A percentile compares a stretch with the other conserved stretches of the same genome.
Evolutionary conservation across 1,140 invertebrate species (phyloP).

Genomic region (Drosophila murphyi): DNA sequence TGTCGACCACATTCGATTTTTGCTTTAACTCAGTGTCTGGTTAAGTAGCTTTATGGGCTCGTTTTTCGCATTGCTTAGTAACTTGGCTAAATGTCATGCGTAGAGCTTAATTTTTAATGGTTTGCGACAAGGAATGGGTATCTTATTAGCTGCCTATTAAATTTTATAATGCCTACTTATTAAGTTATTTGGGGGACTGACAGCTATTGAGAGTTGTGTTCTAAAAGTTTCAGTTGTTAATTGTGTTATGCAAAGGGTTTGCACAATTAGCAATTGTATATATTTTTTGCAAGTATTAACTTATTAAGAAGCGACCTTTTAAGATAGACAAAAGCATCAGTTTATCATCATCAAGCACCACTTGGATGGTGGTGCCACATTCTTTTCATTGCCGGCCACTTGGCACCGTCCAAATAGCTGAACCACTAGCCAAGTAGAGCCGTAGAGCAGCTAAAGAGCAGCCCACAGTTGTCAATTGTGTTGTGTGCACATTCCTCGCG

Average conservation of each 20-base stretch:
- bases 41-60: background rate
- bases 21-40: background rate
- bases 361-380: constrained; percentile 38
- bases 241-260: no score
- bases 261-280: no score
- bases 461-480: constrained; percentile 40
- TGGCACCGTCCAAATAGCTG: constrained; percentile 57
- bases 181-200: constrained; percentile 18
- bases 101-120: constrained; percentile 5
- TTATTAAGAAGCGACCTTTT: no score
- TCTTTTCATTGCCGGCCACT: constrained; percentile 55
- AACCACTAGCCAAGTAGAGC: constrained; percentile 27
- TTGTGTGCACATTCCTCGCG: constrained; percentile 54
- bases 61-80: background rate
- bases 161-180: constrained; percentile 8
- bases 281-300: no score
- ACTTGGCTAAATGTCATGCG: constrained; percentile 14
- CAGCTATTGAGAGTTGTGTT: no score
- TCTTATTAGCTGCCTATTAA: constrained; percentile 6
- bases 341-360: constrained; percentile 7
- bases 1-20: background rate
- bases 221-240: background rate
- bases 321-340: background rate
- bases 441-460: constrained; percentile 29
- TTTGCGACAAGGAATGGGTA: constrained; percentile 4